Base-by-base conservation (phyloP, 1,140 invertebrate species). In the Drosophila lowei region DNA sequence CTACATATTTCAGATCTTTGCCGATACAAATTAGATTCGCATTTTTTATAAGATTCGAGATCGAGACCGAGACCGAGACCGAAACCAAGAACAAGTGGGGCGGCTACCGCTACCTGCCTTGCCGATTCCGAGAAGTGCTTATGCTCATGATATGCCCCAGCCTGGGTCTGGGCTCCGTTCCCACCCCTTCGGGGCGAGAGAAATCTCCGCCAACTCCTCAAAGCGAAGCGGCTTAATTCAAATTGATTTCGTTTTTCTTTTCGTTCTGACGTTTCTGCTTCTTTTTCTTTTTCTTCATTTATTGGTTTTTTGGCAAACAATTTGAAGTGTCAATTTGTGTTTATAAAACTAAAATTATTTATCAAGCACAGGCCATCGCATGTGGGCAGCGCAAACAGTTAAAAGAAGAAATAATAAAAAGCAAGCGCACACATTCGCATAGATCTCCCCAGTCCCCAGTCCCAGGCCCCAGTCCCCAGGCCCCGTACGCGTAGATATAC, bases 261-360 rank as follows among this genome's bases (percentile, higher is more conserved):
- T 41, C 61, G 13, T 65, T 44, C 47, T 38, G 34, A 13, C 34
- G 4, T 43, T 55, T 48, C 30, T 53, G 30, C 65, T 48, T 15
- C 50, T 11, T 18, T 2, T 23, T 28, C 46, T 50, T 7, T 28
- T 46, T 50, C 4, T 50, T 60, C 5, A 0, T 5, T 25, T 25
- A 5, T 25, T 25, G 23, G 23, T 25, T 25, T 77, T 77, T 85
- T 85, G 77, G 77, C 83, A 86, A 85, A 83, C 75, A 77, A 77
- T 88, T 88, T 79, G 56, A 88, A 88, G 84, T 88, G 83, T 88
- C 83, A 89, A 79, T 88, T 88, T 89, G 79, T 89, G 84, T 89
- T 88, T 88, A 88, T 78, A 83, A 88, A 83, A 86, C 74, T 88
- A 75, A 88, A 78, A 73, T 79, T 79, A 84, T 88, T 89, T 89